Evolutionary conservation across 2,888 invertebrate species (phyloP), one percentile per base, ranked within the genome.

Genomic region (Cordylochernes scorpioides): DNA sequence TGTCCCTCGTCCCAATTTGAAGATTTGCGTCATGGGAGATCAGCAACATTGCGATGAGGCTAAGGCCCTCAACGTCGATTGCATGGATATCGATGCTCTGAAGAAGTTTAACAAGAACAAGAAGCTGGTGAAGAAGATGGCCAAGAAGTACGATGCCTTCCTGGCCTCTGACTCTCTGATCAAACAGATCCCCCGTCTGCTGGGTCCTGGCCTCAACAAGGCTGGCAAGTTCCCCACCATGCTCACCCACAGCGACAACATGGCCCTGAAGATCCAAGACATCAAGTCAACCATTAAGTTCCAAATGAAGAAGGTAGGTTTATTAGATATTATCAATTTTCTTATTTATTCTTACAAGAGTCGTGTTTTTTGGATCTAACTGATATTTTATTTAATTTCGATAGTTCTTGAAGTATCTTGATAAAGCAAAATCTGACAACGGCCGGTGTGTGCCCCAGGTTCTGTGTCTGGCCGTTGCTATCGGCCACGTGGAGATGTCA

Each of bases 161-260:
- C 65, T 99, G 49, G 97, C 97, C 32, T 91, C 91, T 17, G 97
- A 99, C 52, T 82, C 94, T 2, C 63, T 99, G 35, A 99, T 99
- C 61, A 97, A 97, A 60, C 94, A 94, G 60, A 97, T 97, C 50
- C 97, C 97, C 17, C 75, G 88, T 69, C 64, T 91, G 33, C 60
- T 91, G 54, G 97, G 97, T 49, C 97, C 97, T 31, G 97, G 97
- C 57, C 63, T 99, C 39, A 97, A 97, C 66, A 99, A 97, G 59
- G 97, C 94, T 35, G 97, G 97, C 54, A 99, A 99, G 65, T 99
- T 99, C 63, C 97, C 97, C 59, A 80, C 88, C 57, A 72, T 94
- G 32, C 65, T 99, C 36, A 78, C 88, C 34, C 97, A 97, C 54
- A 74, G 74, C 51, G 97, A 99, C 57, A 77, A 82, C 12, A 84